Base-by-base conservation (phyloP, 2,113 vertebrate species). In the Burhinus oedicnemus region DNA sequence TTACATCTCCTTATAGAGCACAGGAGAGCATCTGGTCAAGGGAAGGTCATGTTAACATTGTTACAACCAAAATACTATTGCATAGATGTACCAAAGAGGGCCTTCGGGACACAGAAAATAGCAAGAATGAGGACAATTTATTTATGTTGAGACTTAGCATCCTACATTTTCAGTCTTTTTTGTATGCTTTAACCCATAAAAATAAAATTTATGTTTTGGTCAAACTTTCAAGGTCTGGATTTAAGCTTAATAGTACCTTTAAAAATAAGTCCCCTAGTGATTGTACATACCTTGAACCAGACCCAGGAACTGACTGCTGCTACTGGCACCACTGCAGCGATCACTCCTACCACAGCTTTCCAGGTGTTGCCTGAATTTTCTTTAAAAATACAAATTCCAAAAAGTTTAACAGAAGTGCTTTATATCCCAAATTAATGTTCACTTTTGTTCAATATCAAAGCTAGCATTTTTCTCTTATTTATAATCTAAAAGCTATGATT, bases 261-360 rank as follows among this genome's bases (percentile, higher is more conserved):
- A 77, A 80, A 92, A 78, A 58, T 54, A 66, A 82, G 40, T 17
- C 9, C 13, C 32, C 10, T 51, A 52, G 36, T 54, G 45, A 38
- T 7, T 81, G n/a, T 65, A 96, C 93, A 10, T 91, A 97, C 93
- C 95, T 87, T 76, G 3, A 1, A 4, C 1, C 0, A 21, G 66
- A 34, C 0, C 8, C 0, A 26, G 23, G 11, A 5, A 42, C 0
- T 42, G 55, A 8, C 2, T 61, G 1, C n/a, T 26, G 2, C 10
- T 19, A 7, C 15, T 17, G 22, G 1, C 10, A 5, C 0, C 23
- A 17, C 11, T 42, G 6, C 2, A 47, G 0, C 0, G 2, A 30
- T 3, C 26, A 49, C n/a, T 78, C 1, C 42, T 12, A 5, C 0
- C 32, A 3, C 45, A 60, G 12, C 14, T 5, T 1, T 7, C 69